These are phyloP conservation scores for Hippocampus abdominalis DNA, from an alignment of 2,113 vertebrate genomes.

Conservation along the genomic window DNA sequence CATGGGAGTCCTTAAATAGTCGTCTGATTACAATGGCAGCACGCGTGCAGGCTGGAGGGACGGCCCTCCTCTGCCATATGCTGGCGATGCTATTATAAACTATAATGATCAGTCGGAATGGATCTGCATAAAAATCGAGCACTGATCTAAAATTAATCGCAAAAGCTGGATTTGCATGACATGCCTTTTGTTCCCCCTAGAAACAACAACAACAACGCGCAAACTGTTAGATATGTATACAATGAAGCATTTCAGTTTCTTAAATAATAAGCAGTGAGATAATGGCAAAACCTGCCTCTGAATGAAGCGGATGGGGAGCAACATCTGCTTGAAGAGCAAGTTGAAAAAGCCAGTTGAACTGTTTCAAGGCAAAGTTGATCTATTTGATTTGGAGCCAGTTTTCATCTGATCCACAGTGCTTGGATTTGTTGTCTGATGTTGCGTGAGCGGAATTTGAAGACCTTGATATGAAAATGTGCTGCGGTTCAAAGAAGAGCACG, in stretches of 20 bases:
- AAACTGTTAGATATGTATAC: conserved; percentile 23
- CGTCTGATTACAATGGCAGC: no score
- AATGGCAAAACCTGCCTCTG: conserved; percentile 24
- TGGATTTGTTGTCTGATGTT: conserved; percentile 3
- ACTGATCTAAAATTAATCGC: conserved; percentile 51
- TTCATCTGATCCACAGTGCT: conserved; percentile 15
- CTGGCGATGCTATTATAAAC: conserved; percentile 31
- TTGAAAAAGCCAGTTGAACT: conserved; percentile 40
- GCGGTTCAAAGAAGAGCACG: conserved; percentile 29
- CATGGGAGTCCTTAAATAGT: no score
- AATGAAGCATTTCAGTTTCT: conserved; percentile 24
- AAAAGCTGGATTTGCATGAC: conserved; percentile 36
- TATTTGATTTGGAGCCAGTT: conserved; percentile 40
- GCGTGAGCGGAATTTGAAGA: conserved; percentile 22
- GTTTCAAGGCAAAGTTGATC: conserved; percentile 34
- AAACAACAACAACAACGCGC: conserved; percentile 20
- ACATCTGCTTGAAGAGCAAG: conserved; percentile 39
- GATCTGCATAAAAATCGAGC: conserved; percentile 36
- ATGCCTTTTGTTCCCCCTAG: conserved; percentile 38
- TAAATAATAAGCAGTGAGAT: conserved; percentile 41
- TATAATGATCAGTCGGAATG: conserved; percentile 40
- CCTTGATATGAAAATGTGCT: conserved; percentile 34
- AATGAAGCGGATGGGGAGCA: conserved; percentile 15
- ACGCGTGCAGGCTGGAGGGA: no score
- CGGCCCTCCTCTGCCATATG: no score